These are phyloP conservation scores for Bombus sylvicola DNA, from an alignment of 1,140 invertebrate species.

Conservation along the genomic window DNA sequence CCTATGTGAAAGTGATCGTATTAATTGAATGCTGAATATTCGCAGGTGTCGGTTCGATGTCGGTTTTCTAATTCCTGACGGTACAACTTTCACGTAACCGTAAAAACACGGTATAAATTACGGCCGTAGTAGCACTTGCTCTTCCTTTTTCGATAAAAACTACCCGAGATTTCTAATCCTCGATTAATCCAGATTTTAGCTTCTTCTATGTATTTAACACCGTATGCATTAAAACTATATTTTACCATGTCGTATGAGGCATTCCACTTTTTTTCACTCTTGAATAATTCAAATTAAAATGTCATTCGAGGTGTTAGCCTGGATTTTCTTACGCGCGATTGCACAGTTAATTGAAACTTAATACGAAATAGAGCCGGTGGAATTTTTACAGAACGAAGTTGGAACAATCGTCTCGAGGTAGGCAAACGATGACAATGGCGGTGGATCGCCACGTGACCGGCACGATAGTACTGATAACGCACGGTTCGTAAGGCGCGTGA, in stretches of 20 bases:
- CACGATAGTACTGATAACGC: constrained; percentile 56
- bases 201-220: no score
- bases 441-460: constrained; percentile 52
- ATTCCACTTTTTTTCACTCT: no score
- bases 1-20: neutral
- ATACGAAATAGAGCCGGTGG: neutral
- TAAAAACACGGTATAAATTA: neutral
- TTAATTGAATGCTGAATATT: neutral
- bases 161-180: neutral
- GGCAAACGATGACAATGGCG: constrained; percentile 55
- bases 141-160: neutral
- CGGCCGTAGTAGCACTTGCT: no score
- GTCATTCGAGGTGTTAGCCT: neutral
- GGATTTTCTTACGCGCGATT: constrained; percentile 19
- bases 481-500: constrained; percentile 52
- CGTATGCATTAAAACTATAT: neutral
- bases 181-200: neutral
- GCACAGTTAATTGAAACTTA: constrained; percentile 56
- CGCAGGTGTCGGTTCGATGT: neutral
- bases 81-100: constrained; percentile 1
- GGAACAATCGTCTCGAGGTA: constrained; percentile 6
- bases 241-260: no score
- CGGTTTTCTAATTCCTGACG: neutral
- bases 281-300: neutral
- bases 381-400: neutral